Evolutionary conservation across 2,113 vertebrate species (phyloP).

Genomic region (Megaceryle maxima): DNA sequence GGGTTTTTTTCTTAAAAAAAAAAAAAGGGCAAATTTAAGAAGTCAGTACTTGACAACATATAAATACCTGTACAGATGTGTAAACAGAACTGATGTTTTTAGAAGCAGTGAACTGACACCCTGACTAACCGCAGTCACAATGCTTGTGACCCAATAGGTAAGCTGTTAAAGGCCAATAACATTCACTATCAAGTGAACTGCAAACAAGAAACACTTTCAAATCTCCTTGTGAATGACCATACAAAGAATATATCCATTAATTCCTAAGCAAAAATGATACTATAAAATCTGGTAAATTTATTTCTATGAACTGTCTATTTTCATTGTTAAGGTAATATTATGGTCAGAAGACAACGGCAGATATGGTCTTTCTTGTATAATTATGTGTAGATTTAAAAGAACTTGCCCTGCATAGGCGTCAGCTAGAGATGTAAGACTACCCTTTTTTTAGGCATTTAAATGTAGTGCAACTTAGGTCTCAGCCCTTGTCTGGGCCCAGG

Average conservation of each 20-base stretch:
- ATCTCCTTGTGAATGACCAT: not conserved
- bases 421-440: not conserved
- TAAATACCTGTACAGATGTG: not conserved
- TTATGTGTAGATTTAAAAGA: not conserved
- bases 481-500: not conserved
- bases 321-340: not conserved
- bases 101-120: not conserved
- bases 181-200: not conserved
- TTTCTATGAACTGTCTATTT: not conserved
- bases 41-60: not conserved
- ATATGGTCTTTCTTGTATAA: not conserved
- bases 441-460: not conserved
- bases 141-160: not conserved
- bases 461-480: not conserved
- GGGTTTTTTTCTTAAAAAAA: not conserved
- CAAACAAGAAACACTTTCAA: slow-evolving; percentile 4
- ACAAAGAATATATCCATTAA: not conserved
- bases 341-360: not conserved
- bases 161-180: not conserved
- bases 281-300: not conserved
- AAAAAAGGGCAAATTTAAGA: not conserved
- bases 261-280: not conserved
- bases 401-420: not conserved
- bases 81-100: not conserved
- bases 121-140: not conserved